Evolutionary conservation across 2,113 vertebrate species (phyloP), one percentile per base, ranked within the genome.

Genomic region (Indri indri): DNA sequence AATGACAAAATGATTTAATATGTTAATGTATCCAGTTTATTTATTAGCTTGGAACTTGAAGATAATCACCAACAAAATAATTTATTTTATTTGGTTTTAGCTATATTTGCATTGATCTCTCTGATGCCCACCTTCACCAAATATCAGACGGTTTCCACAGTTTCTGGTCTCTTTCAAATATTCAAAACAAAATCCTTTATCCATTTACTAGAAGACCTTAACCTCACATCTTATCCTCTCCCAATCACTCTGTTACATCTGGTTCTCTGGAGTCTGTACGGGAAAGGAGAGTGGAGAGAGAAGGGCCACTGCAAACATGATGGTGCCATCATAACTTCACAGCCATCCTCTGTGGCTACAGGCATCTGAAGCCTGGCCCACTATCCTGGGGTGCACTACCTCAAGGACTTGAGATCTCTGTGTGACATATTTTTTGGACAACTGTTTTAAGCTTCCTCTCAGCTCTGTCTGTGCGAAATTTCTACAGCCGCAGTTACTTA

Each of bases 241-340:
- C 37, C 34, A 30, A 6, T 37, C 34, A 6, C 6, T 54, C 16
- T 30, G 50, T 11, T 61, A 37, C 18, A 4, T 70, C 25, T 40
- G 8, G 23, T 37, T 14, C 37, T 50, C 27, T 42, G 52, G 3
- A 5, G 5, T 68, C 32, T 20, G 20, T 25, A 4, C 3, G 5
- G 23, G 23, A 6, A 22, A 5, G 11, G 40, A 9, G 32, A 27
- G 17, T 40, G 20, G 30, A 80, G 13, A 34, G 34, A 27, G 30
- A 37, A 80, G 4, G 0, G 2, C 5, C 7, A 63, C 0, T 3
- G 1, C 12, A 37, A n/a, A 10, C n/a, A 37, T 8, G n/a, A 20
- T 20, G 73, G 50, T 2, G 1, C 20, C 34, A 0, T 47, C 37
- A 2, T 0, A 40, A 32, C 2, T 10, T 42, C 47, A 57, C 4